These are phyloP conservation scores for Eulimnadia texana DNA, from an alignment of 1,140 invertebrate genomes.

Conservation along the genomic window DNA sequence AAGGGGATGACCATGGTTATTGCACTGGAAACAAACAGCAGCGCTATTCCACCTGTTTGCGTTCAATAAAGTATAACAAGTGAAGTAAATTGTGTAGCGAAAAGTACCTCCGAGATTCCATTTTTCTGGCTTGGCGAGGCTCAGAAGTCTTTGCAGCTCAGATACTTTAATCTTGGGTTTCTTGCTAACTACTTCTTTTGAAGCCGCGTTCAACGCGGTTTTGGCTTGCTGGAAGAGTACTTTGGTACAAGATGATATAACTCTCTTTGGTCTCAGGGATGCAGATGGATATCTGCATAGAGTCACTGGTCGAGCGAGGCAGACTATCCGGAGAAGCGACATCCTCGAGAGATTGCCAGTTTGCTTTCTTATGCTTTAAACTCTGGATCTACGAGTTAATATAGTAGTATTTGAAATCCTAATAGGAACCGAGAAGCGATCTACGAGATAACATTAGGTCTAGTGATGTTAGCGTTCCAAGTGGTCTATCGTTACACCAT, in stretches of 20 bases:
- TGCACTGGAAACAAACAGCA: conserved; percentile 69
- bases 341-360: not conserved
- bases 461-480: no score
- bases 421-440: no score
- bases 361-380: not conserved
- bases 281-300: no score
- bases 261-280: no score
- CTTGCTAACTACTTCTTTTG: not conserved
- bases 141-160: conserved; percentile 22
- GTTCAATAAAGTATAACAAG: conserved; percentile 1
- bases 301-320: not conserved
- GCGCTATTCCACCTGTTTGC: conserved; percentile 51
- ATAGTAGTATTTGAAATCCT: no score
- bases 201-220: not conserved
- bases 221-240: not conserved
- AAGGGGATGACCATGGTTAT: conserved; percentile 90
- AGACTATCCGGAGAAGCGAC: not conserved
- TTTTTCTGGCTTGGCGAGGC: conserved; percentile 25
- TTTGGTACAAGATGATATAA: not conserved
- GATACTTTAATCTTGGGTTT: conserved; percentile 4
- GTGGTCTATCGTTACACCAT: no score
- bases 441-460: no score
- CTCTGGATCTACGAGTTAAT: no score
- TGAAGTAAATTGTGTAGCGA: not conserved
- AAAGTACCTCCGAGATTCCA: conserved; percentile 25